Percentiles rank a stretch among this genome's conserved stretches.
These are phyloP conservation scores for Uropetala carovei DNA, from an alignment of 2,888 invertebrate genomes.

Conservation along the genomic window DNA sequence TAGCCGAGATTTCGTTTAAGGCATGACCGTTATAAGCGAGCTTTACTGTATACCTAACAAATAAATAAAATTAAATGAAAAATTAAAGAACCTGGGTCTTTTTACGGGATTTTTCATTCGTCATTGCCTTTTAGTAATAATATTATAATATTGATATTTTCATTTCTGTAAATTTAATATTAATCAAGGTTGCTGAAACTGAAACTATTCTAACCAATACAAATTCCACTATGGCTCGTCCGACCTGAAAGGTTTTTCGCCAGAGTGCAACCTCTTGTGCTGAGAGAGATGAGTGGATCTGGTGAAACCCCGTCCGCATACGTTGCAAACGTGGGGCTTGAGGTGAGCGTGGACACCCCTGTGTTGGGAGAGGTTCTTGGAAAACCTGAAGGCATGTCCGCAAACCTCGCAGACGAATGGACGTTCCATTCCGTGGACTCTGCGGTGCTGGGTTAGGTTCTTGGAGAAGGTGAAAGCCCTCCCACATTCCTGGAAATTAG, in stretches of 20 bases:
- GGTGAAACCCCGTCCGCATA: constrained; percentile 28
- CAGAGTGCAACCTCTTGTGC: constrained; percentile 32
- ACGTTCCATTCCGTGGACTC: constrained; percentile 26
- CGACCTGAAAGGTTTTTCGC: constrained; percentile 43
- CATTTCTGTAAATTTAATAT: no score
- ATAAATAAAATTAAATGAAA: no score
- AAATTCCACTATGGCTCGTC: neutral
- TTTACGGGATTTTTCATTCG: no score
- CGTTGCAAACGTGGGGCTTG: constrained; percentile 25
- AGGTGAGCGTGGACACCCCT: constrained; percentile 48
- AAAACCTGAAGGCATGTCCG: constrained; percentile 49
- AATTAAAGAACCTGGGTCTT: no score
- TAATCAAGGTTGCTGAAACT: no score
- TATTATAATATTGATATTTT: no score
- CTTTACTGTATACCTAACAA: no score
- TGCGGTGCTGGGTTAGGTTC: constrained; percentile 38
- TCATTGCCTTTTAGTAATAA: no score
- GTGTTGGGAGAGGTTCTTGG: constrained; percentile 54
- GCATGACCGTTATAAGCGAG: no score
- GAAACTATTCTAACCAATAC: no score
- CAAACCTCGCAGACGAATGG: constrained; percentile 50
- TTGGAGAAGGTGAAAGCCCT: constrained; percentile 50
- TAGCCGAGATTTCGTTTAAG: no score
- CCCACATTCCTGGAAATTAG: constrained; percentile 56
- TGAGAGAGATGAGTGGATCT: constrained; percentile 31